A percentile compares a stretch with the other conserved stretches of the same genome.
Conservation (phyloP, 2,113 vertebrate genomes). For the Pomatorhinus ruficollis region DNA sequence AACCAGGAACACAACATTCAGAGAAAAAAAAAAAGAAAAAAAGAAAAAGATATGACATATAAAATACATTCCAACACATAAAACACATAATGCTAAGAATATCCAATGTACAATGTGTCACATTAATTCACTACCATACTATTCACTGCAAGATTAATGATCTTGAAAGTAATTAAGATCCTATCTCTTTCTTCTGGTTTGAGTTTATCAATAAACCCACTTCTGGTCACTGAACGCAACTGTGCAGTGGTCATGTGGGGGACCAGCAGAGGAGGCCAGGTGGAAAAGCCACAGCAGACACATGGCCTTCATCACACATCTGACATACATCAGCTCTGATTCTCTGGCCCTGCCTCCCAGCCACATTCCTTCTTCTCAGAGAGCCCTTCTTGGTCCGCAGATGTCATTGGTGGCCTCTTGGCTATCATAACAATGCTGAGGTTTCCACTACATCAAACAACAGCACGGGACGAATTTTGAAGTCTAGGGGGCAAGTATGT, state of each 20-base stretch:
- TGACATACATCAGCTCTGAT: accelerated
- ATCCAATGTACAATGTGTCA: not conserved
- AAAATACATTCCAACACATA: not conserved
- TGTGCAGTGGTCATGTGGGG: not conserved
- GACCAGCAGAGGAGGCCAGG: not conserved
- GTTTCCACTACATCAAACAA: not conserved
- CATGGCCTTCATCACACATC: not conserved
- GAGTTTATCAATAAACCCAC: not conserved
- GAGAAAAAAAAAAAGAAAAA: not conserved
- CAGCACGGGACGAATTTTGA: not conserved
- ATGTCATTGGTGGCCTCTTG: not conserved
- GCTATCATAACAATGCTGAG: not conserved
- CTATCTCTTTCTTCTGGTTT: not conserved
- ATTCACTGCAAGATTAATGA: not conserved
- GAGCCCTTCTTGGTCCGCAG: not conserved
- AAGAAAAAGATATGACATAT: no score
- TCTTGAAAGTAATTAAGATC: not conserved
- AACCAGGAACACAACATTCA: not conserved
- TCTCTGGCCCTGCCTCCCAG: not conserved
- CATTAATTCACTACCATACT: not conserved
- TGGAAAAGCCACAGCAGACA: not conserved
- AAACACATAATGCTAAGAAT: not conserved
- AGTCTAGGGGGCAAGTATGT: accelerated
- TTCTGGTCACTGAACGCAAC: not conserved
- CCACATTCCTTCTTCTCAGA: not conserved